Base-by-base conservation (phyloP, 2,113 vertebrate genomes). In the Megaleporinus macrocephalus region DNA sequence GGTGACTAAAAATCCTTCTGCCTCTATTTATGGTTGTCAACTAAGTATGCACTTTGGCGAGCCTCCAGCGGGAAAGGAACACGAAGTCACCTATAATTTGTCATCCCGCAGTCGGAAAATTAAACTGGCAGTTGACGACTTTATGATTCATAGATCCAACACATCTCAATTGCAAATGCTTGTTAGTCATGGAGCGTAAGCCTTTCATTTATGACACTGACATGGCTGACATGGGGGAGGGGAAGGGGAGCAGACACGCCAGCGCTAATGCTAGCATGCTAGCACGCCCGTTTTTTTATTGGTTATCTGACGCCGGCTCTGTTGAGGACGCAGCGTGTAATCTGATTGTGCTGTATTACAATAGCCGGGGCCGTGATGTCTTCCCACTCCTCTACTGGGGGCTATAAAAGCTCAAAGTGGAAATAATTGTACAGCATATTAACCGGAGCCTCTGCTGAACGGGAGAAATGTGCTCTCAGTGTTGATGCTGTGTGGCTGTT, bases 381-480 rank as follows among this genome's bases (percentile, higher is more conserved):
- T 72, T 61, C 74, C 61, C 47, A 30, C 53, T 73, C 71, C 76
- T 63, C 70, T 93, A 85, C 90, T 84, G 92, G 95, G 96, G 94
- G 92, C 93, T 93, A 93, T 96, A 96, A 97, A 96, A 90, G 93
- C 92, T 93, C 93, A 95, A 95, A 93, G 93, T 95, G 94, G 95
- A 95, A 97, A 94, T 96, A 97, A 96, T 96, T 93, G 95, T 94
- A 93, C 89, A 90, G 91, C 93, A 94, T 95, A 96, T 97, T 97
- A 97, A 95, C 94, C 96, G 11, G 94, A 93, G 95, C 96, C 96
- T 96, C 94, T 97, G 96, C 95, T 95, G 90, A 94, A 92, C 90
- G 92, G 94, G 91, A 95, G 94, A 95, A 95, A 89, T 91, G 93
- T 93, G 95, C 94, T 94, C 93, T 94, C 89, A 93, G 90, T 86